Base-by-base conservation (phyloP, 2,888 invertebrate species). In the Rhingia campestris region DNA sequence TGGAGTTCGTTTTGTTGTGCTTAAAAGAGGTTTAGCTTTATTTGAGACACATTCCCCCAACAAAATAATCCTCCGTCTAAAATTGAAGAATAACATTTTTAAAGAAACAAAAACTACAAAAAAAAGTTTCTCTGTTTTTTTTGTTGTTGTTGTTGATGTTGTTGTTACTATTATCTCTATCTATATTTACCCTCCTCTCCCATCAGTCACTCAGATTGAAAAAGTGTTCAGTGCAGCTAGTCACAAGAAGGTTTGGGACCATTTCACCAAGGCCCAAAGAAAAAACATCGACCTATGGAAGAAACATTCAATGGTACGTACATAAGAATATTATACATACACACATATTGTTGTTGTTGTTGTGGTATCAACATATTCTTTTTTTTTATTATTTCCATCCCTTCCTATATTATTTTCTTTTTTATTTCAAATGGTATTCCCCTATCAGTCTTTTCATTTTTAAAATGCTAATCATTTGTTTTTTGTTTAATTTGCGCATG, bases 161-260 rank as follows among this genome's bases (percentile, higher is more conserved):
- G 90, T 90, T 88, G 89, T 90, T 90, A 91, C 90, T 89, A 90
- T 91, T 91, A 90, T 88, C 89, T 89, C 87, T 90, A 90, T 90
- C 85, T 87, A 87, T 87, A 85, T 85, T 85, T 88, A 88, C 88
- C 87, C 88, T 88, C 87, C 87, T 87, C 87, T 87, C 88, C 90
- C 90, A 91, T 91, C 96, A 98, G 98, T 98, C 96, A 96, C 97
- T 95, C 98, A 98, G 96, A 98, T 98, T 94, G 98, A 97, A 95
- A 96, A 97, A 94, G 97, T 98, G 93, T 98, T 98, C 94, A 94
- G 94, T 92, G 96, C 97, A 90, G 97, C 98, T 92, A 96, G 96
- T 93, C 98, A 98, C 94, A 98, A 98, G 95, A 98, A 98, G 93
- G 97, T 97, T 92, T 98, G 98, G 98, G 98, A 98, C 95, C 98